Evolutionary conservation across 2,888 invertebrate genomes (phyloP).

Genomic region (Papilio protenor): DNA sequence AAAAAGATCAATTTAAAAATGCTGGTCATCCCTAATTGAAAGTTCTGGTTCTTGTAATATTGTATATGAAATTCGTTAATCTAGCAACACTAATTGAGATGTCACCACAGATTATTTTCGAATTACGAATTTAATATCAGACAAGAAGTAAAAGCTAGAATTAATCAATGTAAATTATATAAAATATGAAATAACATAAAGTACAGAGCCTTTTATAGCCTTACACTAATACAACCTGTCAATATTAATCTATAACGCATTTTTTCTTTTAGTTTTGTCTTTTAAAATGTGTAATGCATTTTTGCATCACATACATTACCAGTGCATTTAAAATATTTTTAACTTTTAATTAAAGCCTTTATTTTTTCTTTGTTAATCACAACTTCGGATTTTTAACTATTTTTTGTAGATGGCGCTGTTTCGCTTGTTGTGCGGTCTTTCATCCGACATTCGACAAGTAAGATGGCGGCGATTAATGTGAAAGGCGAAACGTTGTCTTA

Average conservation of each 20-base stretch:
- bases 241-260: not conserved
- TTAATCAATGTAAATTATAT: slow-evolving; percentile 6
- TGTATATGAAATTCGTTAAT: not conserved
- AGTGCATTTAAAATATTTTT: not conserved
- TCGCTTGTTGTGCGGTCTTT: slow-evolving; percentile 85
- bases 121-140: not conserved
- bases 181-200: too few relatives aligned
- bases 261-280: not conserved
- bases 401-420: slow-evolving; percentile 86
- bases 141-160: not conserved
- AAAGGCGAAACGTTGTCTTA: slow-evolving; percentile 85
- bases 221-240: not conserved
- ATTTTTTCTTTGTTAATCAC: not conserved
- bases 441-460: slow-evolving; percentile 77
- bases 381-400: slow-evolving; percentile 28
- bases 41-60: not conserved
- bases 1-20: slow-evolving; percentile 17
- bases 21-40: not conserved
- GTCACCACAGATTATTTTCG: not conserved
- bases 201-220: too few relatives aligned
- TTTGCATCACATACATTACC: not conserved
- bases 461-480: slow-evolving; percentile 88
- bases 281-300: not conserved
- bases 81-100: not conserved
- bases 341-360: not conserved